Base-by-base conservation (phyloP, 2,888 invertebrate genomes). In the Patella ulyssiponensis region DNA sequence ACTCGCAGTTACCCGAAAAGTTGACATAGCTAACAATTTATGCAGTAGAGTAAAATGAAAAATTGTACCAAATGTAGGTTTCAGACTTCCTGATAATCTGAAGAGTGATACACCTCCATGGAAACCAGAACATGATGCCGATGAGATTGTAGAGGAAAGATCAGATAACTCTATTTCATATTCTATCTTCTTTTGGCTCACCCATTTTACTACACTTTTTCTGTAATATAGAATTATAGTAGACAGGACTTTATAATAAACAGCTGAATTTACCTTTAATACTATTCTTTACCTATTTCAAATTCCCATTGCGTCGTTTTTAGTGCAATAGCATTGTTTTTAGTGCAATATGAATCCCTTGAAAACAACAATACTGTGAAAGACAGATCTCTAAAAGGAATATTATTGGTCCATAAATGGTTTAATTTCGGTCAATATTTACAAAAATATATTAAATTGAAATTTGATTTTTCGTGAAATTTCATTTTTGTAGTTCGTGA, bases 111-210 rank as follows among this genome's bases (percentile, higher is more conserved):
- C 80, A 51, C 88, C 88, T 17, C 85, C 77, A 12, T 86, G 83
- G 9, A 89, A 81, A 5, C 90, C 90, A 27, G 83, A 80, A 74
- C 87, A 89, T 3, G 86, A 82, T 9, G 87, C 88, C n/a, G 88
- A 86, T 2, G 90, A 88, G 17, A 89, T 78, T 11, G 86, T 82
- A 3, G 87, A 84, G 1, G 87, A 87, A 33, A 87, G 79, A 69
- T 88, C 86, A 9, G 84, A 75, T 53, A 88, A 76, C 54, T 87
- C 84, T 44, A 87, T 69, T 56, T 84, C 83, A 12, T 82, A 52
- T 9, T 71, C 79, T 33, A 87, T 75, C 74, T 84, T 81, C 70
- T 83, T 85, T 5, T 81, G 85, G 33, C 76, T 79, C 11, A 86
- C 23, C 79, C 81, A 86, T 5, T 81, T 75, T 15, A 79, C 70